These are phyloP conservation scores for Nemopilema nomurai DNA, from an alignment of 30 jellyfish, hydroid and myxozoan genomes.

Conservation along the genomic window DNA sequence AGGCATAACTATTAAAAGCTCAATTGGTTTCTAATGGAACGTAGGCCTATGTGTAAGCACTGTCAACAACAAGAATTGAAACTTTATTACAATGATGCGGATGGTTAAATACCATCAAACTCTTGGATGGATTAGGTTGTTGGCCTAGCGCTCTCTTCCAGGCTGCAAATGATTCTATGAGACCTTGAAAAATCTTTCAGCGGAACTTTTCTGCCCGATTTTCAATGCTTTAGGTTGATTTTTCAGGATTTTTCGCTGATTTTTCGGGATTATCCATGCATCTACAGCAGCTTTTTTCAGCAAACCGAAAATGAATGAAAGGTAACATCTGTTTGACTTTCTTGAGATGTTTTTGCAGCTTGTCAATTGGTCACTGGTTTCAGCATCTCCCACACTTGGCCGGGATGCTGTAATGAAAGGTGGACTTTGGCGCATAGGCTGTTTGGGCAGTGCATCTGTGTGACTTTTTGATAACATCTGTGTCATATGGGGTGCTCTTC, in stretches of 20 bases:
- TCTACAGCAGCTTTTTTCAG: background rate
- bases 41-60: too few species aligned
- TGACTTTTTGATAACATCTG: background rate
- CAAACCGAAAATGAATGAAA: conserved; percentile 8
- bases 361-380: conserved; percentile 27
- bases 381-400: conserved; percentile 32
- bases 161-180: too few species aligned
- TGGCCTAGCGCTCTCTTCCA: too few species aligned
- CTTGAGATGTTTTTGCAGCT: conserved; percentile 16
- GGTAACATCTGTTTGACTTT: conserved; percentile 24
- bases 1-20: too few species aligned
- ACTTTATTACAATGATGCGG: too few species aligned
- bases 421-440: conserved; percentile 22
- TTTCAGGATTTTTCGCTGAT: background rate
- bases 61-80: too few species aligned
- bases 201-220: background rate
- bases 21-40: too few species aligned
- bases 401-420: conserved; percentile 10
- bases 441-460: conserved; percentile 35
- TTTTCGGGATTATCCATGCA: background rate
- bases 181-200: background rate
- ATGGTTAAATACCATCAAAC: too few species aligned
- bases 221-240: too few species aligned
- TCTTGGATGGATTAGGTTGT: too few species aligned
- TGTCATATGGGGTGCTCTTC: background rate